These are phyloP conservation scores for Pluvianellus socialis DNA, from an alignment of 2,113 vertebrate species.

Conservation along the genomic window DNA sequence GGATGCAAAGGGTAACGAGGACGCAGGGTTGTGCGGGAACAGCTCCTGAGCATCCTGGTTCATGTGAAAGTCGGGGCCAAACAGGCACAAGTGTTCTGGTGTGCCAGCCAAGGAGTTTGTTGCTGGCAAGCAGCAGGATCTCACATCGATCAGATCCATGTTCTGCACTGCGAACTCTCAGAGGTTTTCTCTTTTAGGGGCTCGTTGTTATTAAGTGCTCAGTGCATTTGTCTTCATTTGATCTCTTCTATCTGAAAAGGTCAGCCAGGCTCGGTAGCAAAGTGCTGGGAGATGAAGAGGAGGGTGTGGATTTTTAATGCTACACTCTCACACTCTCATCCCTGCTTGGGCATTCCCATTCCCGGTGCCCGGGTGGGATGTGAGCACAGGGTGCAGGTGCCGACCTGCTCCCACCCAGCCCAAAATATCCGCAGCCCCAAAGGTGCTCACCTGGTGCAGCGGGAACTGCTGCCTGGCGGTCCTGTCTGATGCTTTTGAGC, in stretches of 20 bases:
- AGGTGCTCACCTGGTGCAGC: background rate
- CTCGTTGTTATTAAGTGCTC: background rate
- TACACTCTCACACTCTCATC: rapidly evolving
- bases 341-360: background rate
- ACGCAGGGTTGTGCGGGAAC: rapidly evolving
- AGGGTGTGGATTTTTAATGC: background rate
- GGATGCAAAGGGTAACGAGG: background rate
- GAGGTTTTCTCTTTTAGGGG: background rate
- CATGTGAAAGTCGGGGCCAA: rapidly evolving
- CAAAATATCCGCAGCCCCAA: rapidly evolving
- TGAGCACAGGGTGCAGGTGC: background rate
- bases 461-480: background rate
- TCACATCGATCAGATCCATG: rapidly evolving
- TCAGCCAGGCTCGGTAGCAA: background rate
- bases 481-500: background rate
- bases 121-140: background rate
- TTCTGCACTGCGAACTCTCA: background rate
- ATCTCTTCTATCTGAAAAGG: background rate
- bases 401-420: background rate
- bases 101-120: background rate
- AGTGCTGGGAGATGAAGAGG: rapidly evolving
- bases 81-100: background rate
- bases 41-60: background rate
- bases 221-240: background rate
- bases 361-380: rapidly evolving